Evolutionary conservation across 2,888 invertebrate species (phyloP).

Genomic region (Plagodis dolabraria): DNA sequence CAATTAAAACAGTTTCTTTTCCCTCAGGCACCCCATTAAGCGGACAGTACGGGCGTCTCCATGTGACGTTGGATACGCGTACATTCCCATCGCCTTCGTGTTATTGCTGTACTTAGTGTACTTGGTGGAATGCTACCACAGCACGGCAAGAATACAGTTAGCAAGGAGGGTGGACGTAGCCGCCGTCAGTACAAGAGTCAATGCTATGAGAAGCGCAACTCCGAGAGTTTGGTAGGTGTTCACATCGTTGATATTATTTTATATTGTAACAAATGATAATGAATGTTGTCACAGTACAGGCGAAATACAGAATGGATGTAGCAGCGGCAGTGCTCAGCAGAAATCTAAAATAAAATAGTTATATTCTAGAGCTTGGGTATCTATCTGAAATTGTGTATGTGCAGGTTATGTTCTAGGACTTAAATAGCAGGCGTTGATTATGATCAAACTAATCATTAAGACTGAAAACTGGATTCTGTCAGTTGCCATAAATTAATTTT

Average conservation of each 20-base stretch:
- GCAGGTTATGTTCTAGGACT: too few species aligned
- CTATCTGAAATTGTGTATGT: too few species aligned
- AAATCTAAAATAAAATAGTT: too few species aligned
- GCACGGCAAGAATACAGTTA: slow-evolving; percentile 89
- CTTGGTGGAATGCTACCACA: slow-evolving; percentile 93
- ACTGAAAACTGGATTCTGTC: too few species aligned
- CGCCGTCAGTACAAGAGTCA: slow-evolving; percentile 87
- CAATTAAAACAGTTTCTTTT: slow-evolving; percentile 56
- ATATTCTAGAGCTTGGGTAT: too few species aligned
- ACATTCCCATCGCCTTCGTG: slow-evolving; percentile 92
- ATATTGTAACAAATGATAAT: too few species aligned
- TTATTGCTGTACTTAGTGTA: slow-evolving; percentile 92
- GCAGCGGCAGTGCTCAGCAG: too few species aligned
- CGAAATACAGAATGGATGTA: too few species aligned
- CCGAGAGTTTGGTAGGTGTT: slow-evolving; percentile 89
- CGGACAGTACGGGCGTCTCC: slow-evolving; percentile 88
- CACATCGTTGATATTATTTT: not conserved
- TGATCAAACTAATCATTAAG: too few species aligned
- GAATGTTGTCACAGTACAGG: too few species aligned
- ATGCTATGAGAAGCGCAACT: slow-evolving; percentile 87
- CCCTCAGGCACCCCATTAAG: slow-evolving; percentile 85
- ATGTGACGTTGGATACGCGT: slow-evolving; percentile 92
- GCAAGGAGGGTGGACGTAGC: slow-evolving; percentile 86
- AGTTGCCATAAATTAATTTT: too few species aligned
- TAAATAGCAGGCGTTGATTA: too few species aligned